Evolutionary conservation across 2,888 invertebrate species (phyloP), one percentile per base, ranked within the genome.

Genomic region (Patella pellucida): DNA sequence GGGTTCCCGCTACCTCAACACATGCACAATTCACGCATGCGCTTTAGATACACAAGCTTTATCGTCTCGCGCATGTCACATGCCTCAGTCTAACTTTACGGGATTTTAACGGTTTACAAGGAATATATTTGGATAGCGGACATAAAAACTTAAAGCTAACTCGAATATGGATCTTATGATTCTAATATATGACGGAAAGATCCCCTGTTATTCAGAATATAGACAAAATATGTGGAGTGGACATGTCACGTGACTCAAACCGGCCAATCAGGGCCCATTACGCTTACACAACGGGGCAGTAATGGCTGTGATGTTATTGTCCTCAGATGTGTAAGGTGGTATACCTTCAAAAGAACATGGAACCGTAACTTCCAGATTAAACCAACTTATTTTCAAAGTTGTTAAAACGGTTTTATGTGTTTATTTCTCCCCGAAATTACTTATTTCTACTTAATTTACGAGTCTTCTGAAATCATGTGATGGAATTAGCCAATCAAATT

Each of bases 401-500:
- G 41, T 41, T 41, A 9, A 41, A 41, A 41, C 41, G 41, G 9
- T 41, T 41, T 41, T 9, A 41, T 41, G 41, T 41, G 41, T 41
- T 41, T 41, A 41, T 41, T 41, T 41, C 41, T 41, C 41, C 41
- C 41, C 41, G 62, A 71, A 56, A 69, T 68, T 19, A 71, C 62
- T 68, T 3, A 52, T 69, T 68, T 67, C 68, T 56, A 52, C 23
- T 69, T 5, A 27, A 31, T 52, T 74, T 75, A 51, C 50, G 70
- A 52, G 52, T 62, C 71, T 74, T 14, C 78, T 75, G 70, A n/a
- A 74, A 84, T 86, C 90, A 90, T 87, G 89, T 90, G 90, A 89
- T 81, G 68, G 62, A 76, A 76, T 80, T 83, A 83, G 81, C 90
- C 90, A 90, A 90, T 90, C 84, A 86, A 80, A 84, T 78, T 77